These are phyloP conservation scores for Cephus sareptanus DNA, from an alignment of 2,888 invertebrate genomes.

Conservation along the genomic window DNA sequence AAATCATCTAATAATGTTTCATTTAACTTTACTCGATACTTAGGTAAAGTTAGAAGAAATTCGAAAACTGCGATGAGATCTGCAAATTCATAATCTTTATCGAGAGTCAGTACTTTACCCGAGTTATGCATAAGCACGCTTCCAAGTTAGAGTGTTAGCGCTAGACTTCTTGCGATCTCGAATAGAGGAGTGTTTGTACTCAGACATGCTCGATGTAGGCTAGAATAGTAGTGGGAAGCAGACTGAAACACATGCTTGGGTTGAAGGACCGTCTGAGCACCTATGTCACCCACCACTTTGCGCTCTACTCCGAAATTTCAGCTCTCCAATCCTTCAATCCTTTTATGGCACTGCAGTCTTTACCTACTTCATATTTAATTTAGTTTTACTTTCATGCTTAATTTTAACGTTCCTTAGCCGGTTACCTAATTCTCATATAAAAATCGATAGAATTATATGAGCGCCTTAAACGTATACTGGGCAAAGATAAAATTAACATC, in stretches of 20 bases:
- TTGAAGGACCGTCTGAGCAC: slow-evolving; percentile 35
- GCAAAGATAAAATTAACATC: too few species aligned
- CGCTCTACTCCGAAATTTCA: slow-evolving; percentile 50
- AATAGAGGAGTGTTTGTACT: slow-evolving; percentile 28
- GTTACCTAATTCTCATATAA: too few species aligned
- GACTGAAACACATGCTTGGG: neutral
- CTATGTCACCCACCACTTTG: slow-evolving; percentile 48
- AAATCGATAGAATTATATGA: too few species aligned
- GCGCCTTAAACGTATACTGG: too few species aligned
- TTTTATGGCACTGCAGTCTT: slow-evolving; percentile 17
- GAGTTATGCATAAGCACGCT: slow-evolving; percentile 36
- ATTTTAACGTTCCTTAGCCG: too few species aligned
- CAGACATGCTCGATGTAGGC: slow-evolving; percentile 12
- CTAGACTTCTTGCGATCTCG: slow-evolving; percentile 22
- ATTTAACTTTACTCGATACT: too few species aligned
- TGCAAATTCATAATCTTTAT: too few species aligned
- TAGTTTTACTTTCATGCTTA: neutral
- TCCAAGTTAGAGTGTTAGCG: slow-evolving; percentile 25
- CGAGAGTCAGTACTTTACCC: neutral
- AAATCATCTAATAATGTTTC: too few species aligned
- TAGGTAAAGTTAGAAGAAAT: too few species aligned
- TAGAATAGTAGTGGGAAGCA: slow-evolving; percentile 7
- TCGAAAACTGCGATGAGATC: too few species aligned
- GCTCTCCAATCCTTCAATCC: slow-evolving; percentile 11
- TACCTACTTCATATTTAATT: slow-evolving; percentile 10